Evolutionary conservation across 1,140 invertebrate species (phyloP).

Genomic region (Meloidogyne floridensis): DNA sequence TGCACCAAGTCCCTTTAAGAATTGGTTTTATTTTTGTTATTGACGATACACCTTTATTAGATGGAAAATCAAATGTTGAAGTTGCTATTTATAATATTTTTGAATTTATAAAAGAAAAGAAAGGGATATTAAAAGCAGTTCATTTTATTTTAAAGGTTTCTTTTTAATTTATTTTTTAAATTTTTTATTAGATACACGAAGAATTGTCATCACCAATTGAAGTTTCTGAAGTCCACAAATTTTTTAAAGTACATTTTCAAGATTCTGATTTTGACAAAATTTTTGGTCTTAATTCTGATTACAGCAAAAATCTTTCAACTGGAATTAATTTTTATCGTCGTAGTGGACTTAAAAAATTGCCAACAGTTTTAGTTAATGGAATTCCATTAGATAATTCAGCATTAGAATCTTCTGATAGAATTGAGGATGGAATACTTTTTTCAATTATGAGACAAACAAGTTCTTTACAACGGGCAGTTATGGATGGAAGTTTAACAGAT

Average conservation of each 20-base stretch:
- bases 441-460: conserved; percentile 86
- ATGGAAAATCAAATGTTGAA: conserved; percentile 75
- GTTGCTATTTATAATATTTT: conserved; percentile 86
- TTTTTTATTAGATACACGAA: conserved; percentile 47
- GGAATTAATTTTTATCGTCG: conserved; percentile 78
- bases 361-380: conserved; percentile 85
- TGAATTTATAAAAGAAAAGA: conserved; percentile 82
- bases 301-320: conserved; percentile 73
- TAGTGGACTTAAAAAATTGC: conserved; percentile 75
- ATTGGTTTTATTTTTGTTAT: conserved; percentile 87
- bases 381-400: conserved; percentile 76
- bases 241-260: conserved; percentile 74
- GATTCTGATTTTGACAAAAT: conserved; percentile 77
- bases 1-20: conserved; percentile 79
- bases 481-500: conserved; percentile 71
- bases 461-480: conserved; percentile 78
- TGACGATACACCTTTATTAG: conserved; percentile 71
- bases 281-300: conserved; percentile 84
- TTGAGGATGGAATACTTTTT: conserved; percentile 89
- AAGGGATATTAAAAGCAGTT: conserved; percentile 66
- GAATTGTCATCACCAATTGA: conserved; percentile 38
- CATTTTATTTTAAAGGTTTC: conserved; percentile 54
- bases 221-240: conserved; percentile 74
- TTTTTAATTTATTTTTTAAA: conserved; percentile 27
- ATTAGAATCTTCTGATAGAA: conserved; percentile 73